phyloP scores from a whole-genome alignment of 2,888 invertebrate genomes.

The Pyrrhosoma nymphula region DNA sequence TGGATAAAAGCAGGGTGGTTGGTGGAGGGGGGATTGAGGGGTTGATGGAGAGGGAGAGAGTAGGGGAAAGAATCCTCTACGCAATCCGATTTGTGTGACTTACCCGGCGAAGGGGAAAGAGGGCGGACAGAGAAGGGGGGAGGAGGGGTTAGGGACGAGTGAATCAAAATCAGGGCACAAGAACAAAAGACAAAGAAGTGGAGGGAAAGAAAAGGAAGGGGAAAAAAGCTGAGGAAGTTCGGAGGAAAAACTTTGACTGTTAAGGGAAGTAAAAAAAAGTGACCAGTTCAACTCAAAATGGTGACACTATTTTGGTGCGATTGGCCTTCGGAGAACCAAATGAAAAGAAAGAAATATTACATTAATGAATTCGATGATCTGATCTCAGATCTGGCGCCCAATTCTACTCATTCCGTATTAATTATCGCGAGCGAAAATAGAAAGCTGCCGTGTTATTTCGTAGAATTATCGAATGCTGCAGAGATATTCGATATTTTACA shows the following conservation, averaged over 20 bases:
- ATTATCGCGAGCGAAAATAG: too few species aligned
- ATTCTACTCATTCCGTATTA: too few species aligned
- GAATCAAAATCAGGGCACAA: neutral
- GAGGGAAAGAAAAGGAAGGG: neutral
- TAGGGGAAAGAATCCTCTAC: neutral
- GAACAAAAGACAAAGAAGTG: neutral
- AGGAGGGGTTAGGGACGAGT: neutral
- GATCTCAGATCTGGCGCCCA: too few species aligned
- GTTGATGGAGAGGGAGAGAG: neutral
- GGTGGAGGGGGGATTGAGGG: neutral
- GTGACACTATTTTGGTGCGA: too few species aligned
- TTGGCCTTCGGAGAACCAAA: too few species aligned
- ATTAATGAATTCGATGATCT: too few species aligned
- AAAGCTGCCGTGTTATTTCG: too few species aligned
- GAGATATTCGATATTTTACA: too few species aligned
- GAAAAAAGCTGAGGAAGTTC: neutral
- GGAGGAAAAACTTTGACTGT: neutral
- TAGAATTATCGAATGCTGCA: too few species aligned
- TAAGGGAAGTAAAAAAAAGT: too few species aligned
- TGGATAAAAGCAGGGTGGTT: neutral
- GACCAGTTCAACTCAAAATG: too few species aligned
- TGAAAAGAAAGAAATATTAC: too few species aligned
- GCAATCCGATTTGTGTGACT: constrained; percentile 18
- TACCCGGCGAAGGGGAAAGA: neutral
- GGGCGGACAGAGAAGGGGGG: neutral